Base-by-base conservation (phyloP, 2,888 invertebrate species). In the Trachelus tabidus region DNA sequence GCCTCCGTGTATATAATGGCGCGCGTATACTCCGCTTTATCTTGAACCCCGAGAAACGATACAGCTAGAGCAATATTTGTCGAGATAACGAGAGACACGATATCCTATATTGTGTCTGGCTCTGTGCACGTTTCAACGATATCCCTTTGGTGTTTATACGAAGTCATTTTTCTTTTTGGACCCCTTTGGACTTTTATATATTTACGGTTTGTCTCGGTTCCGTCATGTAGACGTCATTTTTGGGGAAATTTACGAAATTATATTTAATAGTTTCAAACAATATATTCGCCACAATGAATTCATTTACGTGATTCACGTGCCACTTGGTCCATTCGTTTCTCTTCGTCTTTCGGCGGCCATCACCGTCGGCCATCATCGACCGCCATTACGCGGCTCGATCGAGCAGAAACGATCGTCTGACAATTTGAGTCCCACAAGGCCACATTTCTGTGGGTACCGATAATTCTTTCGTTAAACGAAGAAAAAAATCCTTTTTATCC, bases 331-430 rank as follows among this genome's bases (percentile, higher is more conserved):
- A 56, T 23, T 56, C 56, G 56, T 23, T 23, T 23, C 0, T 56
- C 40, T 56, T 56, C 40, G 4, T 40, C 40, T 40, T 68, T 12
- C 4, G 34, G 68, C 15, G 56, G 33, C 40, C 73, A 37, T 76
- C 33, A 4, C 30, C 71, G 34, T 71, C 23, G 6, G 11, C 71
- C 71, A 23, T 31, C 11, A 23, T 12, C 11, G 30, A 71, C 30
- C 71, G 34, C 71, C 71, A 30, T 71, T 71, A 71, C 71, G 3
- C 31, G 31, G 30, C 15, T 71, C 71, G 71, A 71, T 34, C 71
- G 40, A 31, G 40, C 69, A 80, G 84, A 84, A 84, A 84, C 81
- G 85, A 84, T 83, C 82, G 83, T 40, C 15, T 9, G 23, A 2
- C 56, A 56, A 56, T 56, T 56, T 23, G 2, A 23, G 23, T 9